Conservation (phyloP, 1,140 invertebrate species). For the Drosophila ficusphila region DNA sequence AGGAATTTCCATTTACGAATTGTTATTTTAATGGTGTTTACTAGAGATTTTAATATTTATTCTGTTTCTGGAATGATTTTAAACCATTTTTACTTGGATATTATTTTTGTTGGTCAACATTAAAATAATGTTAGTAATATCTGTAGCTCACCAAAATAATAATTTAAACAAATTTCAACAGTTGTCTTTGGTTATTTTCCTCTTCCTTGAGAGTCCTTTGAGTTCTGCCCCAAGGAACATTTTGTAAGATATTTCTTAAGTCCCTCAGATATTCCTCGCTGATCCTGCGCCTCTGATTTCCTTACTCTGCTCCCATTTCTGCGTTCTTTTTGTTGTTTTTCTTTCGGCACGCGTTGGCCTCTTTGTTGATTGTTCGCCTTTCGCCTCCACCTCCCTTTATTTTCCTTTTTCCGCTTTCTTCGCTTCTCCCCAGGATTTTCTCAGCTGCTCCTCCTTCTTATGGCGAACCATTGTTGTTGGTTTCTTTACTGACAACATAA, state of each 20-base stretch:
- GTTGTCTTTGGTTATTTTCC: too few relatives aligned
- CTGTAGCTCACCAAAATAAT: too few relatives aligned
- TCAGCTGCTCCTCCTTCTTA: slow-evolving; percentile 11
- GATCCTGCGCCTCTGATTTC: slow-evolving; percentile 9
- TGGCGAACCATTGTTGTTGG: slow-evolving; percentile 48
- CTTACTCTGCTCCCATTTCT: slow-evolving; percentile 1
- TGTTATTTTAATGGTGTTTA: background rate
- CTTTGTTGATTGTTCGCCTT: slow-evolving; percentile 30
- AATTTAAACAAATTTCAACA: too few relatives aligned
- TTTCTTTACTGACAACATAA: slow-evolving; percentile 78
- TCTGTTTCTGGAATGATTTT: too few relatives aligned
- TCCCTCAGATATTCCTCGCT: background rate
- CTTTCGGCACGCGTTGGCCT: slow-evolving; percentile 38
- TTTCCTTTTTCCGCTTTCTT: background rate
- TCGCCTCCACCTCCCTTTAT: background rate
- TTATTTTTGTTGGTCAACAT: too few relatives aligned
- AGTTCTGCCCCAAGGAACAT: too few relatives aligned
- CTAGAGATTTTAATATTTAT: background rate
- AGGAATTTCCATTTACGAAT: background rate
- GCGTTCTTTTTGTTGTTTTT: slow-evolving; percentile 9
- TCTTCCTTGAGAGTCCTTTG: too few relatives aligned
- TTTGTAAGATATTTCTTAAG: background rate
- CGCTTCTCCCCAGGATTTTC: background rate
- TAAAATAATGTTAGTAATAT: too few relatives aligned
- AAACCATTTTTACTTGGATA: too few relatives aligned